A percentile compares a stretch with the other conserved stretches of the same genome.
Evolutionary conservation across 1,140 invertebrate species (phyloP).

Genomic region (Neuroterus valhalla): DNA sequence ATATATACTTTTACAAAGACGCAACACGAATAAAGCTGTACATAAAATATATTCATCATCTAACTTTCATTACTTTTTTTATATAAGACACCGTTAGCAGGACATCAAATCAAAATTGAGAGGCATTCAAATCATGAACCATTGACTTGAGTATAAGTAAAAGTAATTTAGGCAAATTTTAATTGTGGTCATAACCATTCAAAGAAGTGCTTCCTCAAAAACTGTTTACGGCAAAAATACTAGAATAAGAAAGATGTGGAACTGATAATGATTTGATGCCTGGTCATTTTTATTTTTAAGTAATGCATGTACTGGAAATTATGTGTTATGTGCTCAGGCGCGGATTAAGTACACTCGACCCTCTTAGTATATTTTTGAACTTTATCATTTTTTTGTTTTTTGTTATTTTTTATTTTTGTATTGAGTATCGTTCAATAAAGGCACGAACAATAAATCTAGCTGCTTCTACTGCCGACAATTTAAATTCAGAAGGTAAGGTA

Average conservation of each 20-base stretch:
- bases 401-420: constrained; percentile 6
- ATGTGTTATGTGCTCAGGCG: constrained; percentile 24
- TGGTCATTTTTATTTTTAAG: neutral
- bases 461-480: neutral
- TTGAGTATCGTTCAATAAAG: constrained; percentile 16
- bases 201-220: neutral
- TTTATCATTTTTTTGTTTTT: constrained; percentile 1
- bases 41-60: constrained; percentile 28
- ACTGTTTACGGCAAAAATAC: neutral
- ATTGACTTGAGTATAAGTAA: neutral
- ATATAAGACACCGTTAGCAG: constrained; percentile 26
- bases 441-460: neutral
- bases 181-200: too few relatives aligned
- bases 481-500: neutral
- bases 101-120: constrained; percentile 18
- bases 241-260: neutral
- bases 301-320: constrained; percentile 2
- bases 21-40: constrained; percentile 29
- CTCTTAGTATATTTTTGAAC: neutral
- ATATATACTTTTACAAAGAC: constrained; percentile 16
- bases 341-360: constrained; percentile 12
- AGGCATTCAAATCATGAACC: neutral
- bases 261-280: constrained; percentile 30
- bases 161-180: too few relatives aligned
- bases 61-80: constrained; percentile 20